Evolutionary conservation across 2,113 vertebrate species (phyloP), one percentile per base, ranked within the genome.

Genomic region (Leptobrachium ailaonicum): DNA sequence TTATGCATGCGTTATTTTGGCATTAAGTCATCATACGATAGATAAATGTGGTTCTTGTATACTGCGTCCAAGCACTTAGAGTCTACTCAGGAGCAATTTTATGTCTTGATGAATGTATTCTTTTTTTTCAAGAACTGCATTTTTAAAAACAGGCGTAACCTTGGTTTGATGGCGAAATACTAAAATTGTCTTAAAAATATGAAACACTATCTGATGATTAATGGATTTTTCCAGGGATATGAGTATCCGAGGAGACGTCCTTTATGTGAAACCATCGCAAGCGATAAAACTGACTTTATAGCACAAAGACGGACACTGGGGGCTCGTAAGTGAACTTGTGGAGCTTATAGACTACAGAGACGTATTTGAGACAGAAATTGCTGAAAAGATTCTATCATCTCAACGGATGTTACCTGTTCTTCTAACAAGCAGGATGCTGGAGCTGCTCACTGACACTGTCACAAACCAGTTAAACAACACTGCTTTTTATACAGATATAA

Each of bases 251-350:
- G 5, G 75, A 76, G 75, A 54, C 41, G 64, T 54, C 75, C 54
- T 76, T 67, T 76, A 76, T 76, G 41, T 68, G 75, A 66, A 67
- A 42, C 56, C 64, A 64, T 68, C 75, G 54, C 32, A 10, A 32
- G 47, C 47, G 40, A 76, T 76, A 76, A 76, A 76, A 76, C 20
- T 54, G 64, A 54, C 14, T 67, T 76, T 67, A 67, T 54, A 42
- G 62, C 47, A 42, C 1, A 13, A 68, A 68, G 40, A 32, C 40
- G 32, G 53, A 42, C 45, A 66, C 74, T 54, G 74, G 63, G n/a
- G 47, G 53, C 45, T 63, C 10, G 54, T 76, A 76, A 54, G 40
- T 62, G 45, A 53, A 76, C 2, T 54, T 76, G 58, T 45, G 42
- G 11, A 20, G 63, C 50, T 47, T 41, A 42, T 3, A 10, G 75